Evolutionary conservation across 64 coral and sea anemone species (phyloP).

Genomic region (Stichodactyla helianthus): DNA sequence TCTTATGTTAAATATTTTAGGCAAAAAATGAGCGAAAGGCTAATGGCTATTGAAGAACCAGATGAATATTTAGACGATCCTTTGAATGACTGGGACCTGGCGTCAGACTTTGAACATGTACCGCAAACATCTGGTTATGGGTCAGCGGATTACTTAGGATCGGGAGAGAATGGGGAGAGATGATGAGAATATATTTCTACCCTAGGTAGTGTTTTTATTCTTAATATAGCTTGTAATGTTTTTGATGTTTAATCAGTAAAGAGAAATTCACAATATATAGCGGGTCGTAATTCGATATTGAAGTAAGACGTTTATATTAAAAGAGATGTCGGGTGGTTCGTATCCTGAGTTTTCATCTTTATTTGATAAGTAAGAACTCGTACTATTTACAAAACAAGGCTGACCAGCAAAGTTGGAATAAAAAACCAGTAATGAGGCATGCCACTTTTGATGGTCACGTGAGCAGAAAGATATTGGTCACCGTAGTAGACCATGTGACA

Average conservation of each 20-base stretch:
- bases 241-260: background rate
- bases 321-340: background rate
- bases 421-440: background rate
- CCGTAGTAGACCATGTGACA: too few relatives aligned
- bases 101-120: constrained; percentile 66
- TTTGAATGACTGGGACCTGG: constrained; percentile 69
- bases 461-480: background rate
- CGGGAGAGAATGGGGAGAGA: background rate
- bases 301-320: too few relatives aligned
- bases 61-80: constrained; percentile 84
- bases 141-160: background rate
- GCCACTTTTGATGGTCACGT: background rate
- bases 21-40: constrained; percentile 23
- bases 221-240: background rate
- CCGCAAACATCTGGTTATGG: constrained; percentile 32
- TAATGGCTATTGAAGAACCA: constrained; percentile 59
- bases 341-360: background rate
- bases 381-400: background rate
- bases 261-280: too few relatives aligned
- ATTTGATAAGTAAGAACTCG: background rate
- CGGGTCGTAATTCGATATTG: too few relatives aligned
- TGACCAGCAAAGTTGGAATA: background rate
- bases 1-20: constrained; percentile 84
- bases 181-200: background rate
- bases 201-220: too few relatives aligned